Percentiles rank a stretch among this genome's conserved stretches.
Evolutionary conservation across 2,797 vertebrate genomes (phyloP).

Genomic region (Aselliscus stoliczkanus): DNA sequence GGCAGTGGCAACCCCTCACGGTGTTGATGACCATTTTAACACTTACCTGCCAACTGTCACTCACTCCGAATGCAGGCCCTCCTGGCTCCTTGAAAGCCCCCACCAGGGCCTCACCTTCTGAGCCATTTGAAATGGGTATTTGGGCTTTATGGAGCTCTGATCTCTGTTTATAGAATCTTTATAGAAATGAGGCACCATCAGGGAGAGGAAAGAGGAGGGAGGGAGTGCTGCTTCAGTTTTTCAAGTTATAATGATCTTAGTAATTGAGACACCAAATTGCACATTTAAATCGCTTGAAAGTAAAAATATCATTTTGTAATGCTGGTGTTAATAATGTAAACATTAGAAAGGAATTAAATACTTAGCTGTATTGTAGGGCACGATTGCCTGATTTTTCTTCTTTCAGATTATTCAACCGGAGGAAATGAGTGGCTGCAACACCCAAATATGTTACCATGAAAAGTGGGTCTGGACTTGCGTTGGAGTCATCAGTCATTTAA

Average conservation of each 20-base stretch:
- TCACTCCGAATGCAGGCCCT: neutral
- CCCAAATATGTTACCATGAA: neutral
- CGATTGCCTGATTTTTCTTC: slow-evolving; percentile 45
- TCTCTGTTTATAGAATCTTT: slow-evolving; percentile 43
- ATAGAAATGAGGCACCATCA: neutral
- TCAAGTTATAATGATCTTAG: slow-evolving; percentile 52
- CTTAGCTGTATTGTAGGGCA: slow-evolving; percentile 33
- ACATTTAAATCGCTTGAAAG: slow-evolving; percentile 59
- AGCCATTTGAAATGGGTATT: neutral
- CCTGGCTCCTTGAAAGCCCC: neutral
- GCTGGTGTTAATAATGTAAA: slow-evolving; percentile 72
- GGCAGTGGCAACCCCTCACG: neutral
- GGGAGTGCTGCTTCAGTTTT: neutral
- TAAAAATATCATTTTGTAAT: slow-evolving; percentile 62
- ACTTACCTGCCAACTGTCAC: slow-evolving; percentile 50
- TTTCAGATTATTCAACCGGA: neutral
- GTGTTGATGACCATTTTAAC: slow-evolving; percentile 48
- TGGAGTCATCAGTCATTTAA: neutral
- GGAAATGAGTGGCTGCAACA: neutral
- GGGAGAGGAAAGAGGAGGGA: neutral
- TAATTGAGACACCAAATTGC: slow-evolving; percentile 45
- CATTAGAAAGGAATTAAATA: slow-evolving; percentile 66
- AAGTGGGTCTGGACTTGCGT: neutral
- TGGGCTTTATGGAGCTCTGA: neutral
- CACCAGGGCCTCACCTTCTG: neutral